Base-by-base conservation (phyloP, 2,888 invertebrate species). In the Epirrita christyi region DNA sequence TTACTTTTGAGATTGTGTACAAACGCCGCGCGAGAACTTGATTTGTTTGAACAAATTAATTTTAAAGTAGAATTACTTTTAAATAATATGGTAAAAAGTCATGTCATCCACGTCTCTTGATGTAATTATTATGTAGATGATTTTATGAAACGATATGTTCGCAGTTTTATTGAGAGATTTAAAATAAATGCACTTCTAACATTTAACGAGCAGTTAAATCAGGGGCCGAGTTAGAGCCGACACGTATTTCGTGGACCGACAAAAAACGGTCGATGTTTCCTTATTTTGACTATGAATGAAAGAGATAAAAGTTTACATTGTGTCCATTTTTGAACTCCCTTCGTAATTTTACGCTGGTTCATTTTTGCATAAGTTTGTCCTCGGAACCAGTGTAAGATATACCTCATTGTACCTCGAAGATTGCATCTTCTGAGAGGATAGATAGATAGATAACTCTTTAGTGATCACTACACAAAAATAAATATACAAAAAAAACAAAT, bases 1-100 rank as follows among this genome's bases (percentile, higher is more conserved):
- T 64, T 66, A 69, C 54, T 57, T 52, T 59, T 38, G 50, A 38
- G 34, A 53, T 10, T 15, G 0, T 50, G 58, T 66, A 55, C 46
- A 46, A 52, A 61, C 10, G 28, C 14, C 34, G 47, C 38, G 32
- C 56, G 38, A 11, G 11, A 41, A 21, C 28, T 56, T 3, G 2
- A 21, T 21, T 63, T 44, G 7, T 41, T 47, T 48, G 56, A 56
- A 56, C 54, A 58, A 56, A 59, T 37, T 49, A 21, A 32, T 42
- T 37, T 38, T n/a, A 47, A 29, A 42, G 13, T 42, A 42, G 27
- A 28, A n/a, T 42, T 27, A 32, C 21, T 21, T 21, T 21, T 21
- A 21, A 21, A 7, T 15, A 4, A 41, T 28, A 36, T n/a, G 6
- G 6, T 36, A 36, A 2, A 36, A 36, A n/a, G n/a, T 36, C 36